Percentiles rank a stretch among this genome's conserved stretches.
Evolutionary conservation across 2,113 vertebrate genomes (phyloP).

Genomic region (Halcyon malimbica): DNA sequence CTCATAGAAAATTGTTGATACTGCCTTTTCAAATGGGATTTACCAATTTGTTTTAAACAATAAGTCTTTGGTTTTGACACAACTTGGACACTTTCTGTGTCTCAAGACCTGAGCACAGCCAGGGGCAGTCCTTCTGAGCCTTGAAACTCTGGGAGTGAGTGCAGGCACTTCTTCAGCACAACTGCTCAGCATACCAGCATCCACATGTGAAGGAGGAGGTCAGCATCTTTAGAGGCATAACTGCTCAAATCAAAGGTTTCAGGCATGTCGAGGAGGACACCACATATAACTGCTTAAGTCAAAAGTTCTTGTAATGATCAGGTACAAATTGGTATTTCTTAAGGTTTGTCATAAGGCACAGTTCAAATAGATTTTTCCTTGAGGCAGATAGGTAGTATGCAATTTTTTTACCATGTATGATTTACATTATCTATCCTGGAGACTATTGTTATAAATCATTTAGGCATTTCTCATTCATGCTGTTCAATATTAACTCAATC

Average conservation of each 20-base stretch:
- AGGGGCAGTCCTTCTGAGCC: neutral
- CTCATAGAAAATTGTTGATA: neutral
- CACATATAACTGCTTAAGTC: neutral
- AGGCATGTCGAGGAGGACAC: neutral
- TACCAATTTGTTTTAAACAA: neutral
- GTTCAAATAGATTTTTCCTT: neutral
- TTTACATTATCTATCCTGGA: neutral
- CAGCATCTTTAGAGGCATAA: neutral
- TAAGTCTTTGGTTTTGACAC: neutral
- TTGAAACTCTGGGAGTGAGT: neutral
- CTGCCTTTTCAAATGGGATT: neutral
- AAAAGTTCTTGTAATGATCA: neutral
- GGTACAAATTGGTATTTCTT: neutral
- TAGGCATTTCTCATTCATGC: neutral
- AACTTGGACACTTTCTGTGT: neutral
- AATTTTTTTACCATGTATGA: neutral
- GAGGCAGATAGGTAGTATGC: neutral
- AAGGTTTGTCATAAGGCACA: neutral
- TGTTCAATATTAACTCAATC: neutral
- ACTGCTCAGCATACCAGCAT: neutral
- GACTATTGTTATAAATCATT: neutral
- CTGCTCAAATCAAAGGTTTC: neutral
- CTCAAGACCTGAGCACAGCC: neutral
- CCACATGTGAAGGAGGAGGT: neutral
- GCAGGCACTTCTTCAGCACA: accelerated